Evolutionary conservation across 2,888 invertebrate species (phyloP).

Genomic region (Nomada goodeniana): DNA sequence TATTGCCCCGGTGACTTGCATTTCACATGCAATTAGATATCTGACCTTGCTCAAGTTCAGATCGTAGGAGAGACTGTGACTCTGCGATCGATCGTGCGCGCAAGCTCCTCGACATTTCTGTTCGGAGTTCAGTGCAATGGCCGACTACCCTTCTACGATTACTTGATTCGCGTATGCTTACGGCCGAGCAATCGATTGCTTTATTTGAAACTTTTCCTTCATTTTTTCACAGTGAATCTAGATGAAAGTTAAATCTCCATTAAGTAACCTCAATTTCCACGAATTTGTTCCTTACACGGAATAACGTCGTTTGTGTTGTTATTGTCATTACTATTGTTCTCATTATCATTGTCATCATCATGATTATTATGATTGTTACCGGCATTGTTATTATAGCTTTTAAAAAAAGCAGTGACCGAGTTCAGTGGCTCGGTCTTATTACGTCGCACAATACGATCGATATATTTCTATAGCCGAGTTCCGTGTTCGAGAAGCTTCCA

Average conservation of each 20-base stretch:
- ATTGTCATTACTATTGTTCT: too few relatives aligned
- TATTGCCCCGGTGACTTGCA: conserved; percentile 43
- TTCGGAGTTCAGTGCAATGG: neutral
- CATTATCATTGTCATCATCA: too few relatives aligned
- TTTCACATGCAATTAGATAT: conserved; percentile 26
- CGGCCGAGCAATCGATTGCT: neutral
- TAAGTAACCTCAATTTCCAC: too few relatives aligned
- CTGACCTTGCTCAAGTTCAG: conserved; percentile 63
- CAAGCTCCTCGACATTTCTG: conserved; percentile 28
- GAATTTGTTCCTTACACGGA: too few relatives aligned
- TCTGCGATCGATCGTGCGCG: conserved; percentile 47
- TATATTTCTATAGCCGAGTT: conserved; percentile 42
- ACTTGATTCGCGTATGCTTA: neutral
- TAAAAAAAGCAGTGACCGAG: conserved; percentile 35
- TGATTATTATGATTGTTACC: too few relatives aligned
- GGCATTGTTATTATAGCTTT: too few relatives aligned
- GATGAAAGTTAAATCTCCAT: too few relatives aligned
- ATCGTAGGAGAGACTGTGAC: conserved; percentile 56
- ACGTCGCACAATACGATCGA: conserved; percentile 66
- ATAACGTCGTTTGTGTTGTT: too few relatives aligned
- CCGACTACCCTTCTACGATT: neutral
- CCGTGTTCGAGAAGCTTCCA: conserved; percentile 64
- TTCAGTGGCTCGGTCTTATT: conserved; percentile 51
- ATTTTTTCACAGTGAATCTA: too few relatives aligned
- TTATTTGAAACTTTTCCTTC: too few relatives aligned